phyloP scores from a whole-genome alignment of 2,113 vertebrate genomes.

The Pelecanoides urinatrix region DNA sequence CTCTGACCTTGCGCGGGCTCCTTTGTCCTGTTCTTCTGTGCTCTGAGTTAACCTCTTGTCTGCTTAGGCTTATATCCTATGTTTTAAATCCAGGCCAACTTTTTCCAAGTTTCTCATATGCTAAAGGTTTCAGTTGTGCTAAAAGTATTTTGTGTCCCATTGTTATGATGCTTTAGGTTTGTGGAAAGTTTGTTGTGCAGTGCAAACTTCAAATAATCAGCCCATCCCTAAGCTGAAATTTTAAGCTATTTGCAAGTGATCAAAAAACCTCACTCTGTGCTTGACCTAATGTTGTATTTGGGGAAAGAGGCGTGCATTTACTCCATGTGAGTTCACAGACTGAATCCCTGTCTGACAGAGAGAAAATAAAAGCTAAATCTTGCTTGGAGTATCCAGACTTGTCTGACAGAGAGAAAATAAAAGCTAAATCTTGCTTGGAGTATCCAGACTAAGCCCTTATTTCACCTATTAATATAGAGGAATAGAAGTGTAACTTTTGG shows the following conservation, averaged over 20 bases:
- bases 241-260: neutral
- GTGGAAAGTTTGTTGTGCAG: neutral
- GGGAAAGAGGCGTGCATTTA: neutral
- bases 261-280: neutral
- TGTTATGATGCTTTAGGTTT: neutral
- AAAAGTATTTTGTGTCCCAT: neutral
- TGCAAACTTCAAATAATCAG: neutral
- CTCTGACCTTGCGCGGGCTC: slow-evolving; percentile 57
- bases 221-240: neutral
- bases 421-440: neutral
- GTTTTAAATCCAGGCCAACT: neutral
- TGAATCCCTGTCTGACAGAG: neutral
- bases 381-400: neutral
- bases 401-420: neutral
- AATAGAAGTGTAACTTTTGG: neutral
- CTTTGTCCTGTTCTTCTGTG: slow-evolving; percentile 45
- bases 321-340: neutral
- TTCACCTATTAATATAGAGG: neutral
- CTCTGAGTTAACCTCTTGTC: slow-evolving; percentile 41
- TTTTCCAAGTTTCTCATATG: neutral
- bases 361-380: neutral
- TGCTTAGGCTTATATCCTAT: neutral
- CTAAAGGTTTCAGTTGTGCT: neutral
- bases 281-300: neutral
- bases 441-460: neutral